Evolutionary conservation across 2,797 vertebrate genomes (phyloP).

Genomic region (Takifugu rubripes): DNA sequence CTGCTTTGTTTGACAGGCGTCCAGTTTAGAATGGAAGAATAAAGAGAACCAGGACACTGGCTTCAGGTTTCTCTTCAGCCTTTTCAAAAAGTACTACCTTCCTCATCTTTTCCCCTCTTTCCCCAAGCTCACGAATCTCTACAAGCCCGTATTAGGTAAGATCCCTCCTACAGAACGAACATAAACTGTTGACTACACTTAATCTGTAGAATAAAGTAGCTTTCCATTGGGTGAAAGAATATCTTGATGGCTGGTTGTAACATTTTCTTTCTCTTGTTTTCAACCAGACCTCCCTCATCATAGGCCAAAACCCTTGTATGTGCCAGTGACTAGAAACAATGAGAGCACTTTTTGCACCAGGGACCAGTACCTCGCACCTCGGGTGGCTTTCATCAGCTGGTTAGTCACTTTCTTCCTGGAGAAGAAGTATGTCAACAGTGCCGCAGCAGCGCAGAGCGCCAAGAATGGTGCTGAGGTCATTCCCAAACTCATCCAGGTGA

Average conservation of each 20-base stretch:
- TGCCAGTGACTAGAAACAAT: conserved; percentile 85
- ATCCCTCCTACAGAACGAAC: conserved; percentile 1
- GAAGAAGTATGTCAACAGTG: conserved; percentile 89
- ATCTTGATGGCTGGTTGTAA: not conserved
- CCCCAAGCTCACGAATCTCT: conserved; percentile 95
- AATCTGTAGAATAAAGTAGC: not conserved
- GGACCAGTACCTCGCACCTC: conserved; percentile 93
- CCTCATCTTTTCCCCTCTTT: conserved; percentile 96
- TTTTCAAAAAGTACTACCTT: conserved; percentile 99
- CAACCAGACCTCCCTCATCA: conserved; percentile 87
- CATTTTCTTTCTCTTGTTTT: not conserved
- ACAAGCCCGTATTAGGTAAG: conserved; percentile 96
- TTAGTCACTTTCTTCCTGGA: conserved; percentile 99
- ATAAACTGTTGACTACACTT: not conserved
- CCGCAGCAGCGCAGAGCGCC: conserved; percentile 75
- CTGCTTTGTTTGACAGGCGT: conserved; percentile 78
- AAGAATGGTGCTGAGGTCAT: conserved; percentile 93
- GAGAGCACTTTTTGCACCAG: conserved; percentile 92
- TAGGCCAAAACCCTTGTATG: conserved; percentile 90
- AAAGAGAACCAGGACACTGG: conserved; percentile 95
- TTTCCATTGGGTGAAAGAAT: not conserved
- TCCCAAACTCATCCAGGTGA: conserved; percentile 94
- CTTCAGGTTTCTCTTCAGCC: conserved; percentile 95
- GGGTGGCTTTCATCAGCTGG: conserved; percentile 97
- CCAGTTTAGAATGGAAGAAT: conserved; percentile 95